These are phyloP conservation scores for Hoplostethus atlanticus DNA, from an alignment of 2,797 vertebrate genomes.

Conservation along the genomic window DNA sequence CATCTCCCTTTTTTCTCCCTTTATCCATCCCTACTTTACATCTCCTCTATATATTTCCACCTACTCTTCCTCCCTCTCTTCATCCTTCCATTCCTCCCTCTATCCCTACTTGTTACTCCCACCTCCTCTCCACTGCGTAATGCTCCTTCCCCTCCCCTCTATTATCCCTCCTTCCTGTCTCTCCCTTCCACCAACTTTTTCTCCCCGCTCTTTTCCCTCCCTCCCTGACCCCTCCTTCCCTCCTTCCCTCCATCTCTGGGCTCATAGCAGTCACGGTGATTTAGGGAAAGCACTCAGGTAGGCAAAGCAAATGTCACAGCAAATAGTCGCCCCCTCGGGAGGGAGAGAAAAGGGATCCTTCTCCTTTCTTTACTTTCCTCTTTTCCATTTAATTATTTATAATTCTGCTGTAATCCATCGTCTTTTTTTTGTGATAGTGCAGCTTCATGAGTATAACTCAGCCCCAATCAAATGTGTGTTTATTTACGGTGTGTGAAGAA, in stretches of 20 bases:
- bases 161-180: slow-evolving; percentile 4
- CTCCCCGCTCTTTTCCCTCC: not conserved
- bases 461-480: no score
- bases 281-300: slow-evolving; percentile 61
- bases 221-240: not conserved
- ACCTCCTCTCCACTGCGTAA: not conserved
- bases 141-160: not conserved
- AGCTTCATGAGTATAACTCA: no score
- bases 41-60: not conserved
- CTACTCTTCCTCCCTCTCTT: no score
- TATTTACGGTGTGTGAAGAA: no score
- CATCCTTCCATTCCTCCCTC: not conserved
- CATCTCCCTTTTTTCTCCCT: no score
- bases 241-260: not conserved
- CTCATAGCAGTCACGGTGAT: slow-evolving; percentile 33
- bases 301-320: slow-evolving; percentile 67
- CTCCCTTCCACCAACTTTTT: not conserved
- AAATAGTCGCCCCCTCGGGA: slow-evolving; percentile 54
- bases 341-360: slow-evolving; percentile 16
- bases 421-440: no score
- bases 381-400: slow-evolving; percentile 34
- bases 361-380: slow-evolving; percentile 4
- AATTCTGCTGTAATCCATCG: slow-evolving; percentile 9
- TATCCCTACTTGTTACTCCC: not conserved
- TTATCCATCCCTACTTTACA: not conserved